Base-by-base conservation (phyloP, 2,888 invertebrate species). In the Hecatera dysodea region DNA sequence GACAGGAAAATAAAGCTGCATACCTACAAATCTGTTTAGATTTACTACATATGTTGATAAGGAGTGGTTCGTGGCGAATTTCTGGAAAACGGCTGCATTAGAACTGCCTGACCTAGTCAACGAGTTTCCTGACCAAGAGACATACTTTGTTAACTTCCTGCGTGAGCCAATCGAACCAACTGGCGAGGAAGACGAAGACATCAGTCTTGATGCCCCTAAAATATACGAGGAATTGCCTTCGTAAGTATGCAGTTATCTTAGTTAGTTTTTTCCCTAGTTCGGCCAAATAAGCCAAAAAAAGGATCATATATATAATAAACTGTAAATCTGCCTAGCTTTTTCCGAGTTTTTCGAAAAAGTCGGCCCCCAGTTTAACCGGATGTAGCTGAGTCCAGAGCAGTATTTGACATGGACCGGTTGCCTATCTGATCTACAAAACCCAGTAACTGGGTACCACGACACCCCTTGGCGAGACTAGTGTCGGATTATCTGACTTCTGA, bases 101-200 rank as follows among this genome's bases (percentile, higher is more conserved):
- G 95, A 97, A 75, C 88, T 98, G 48, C 96, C 96, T 0, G 95
- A 95, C 6, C 55, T 89, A 4, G 85, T 88, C 0, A 80, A 84
- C 19, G 91, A 96, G 56, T 97, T 97, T 79, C 95, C 97, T 0
- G 94, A 96, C n/a, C 94, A 95, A 2, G 97, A 98, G 84, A 97
- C 97, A 0, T 98, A 96, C 89, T 98, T 98, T 92, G 98, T 98
- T 0, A 98, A 98, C 90, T 98, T 98, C 89, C 92, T 99, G 56
- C 96, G 98, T 33, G 98, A 98, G 80, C 97, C 98, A 0, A 97
- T 98, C 0, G 98, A 98, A 53, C 97, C 97, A 0, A 97, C 97
- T 0, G 98, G 98, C 9, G 98, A 98, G 70, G 98, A 98, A 89
- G 97, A 97, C 0, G 91, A 92, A 74, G 78, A 98, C 82, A 97